Conservation (phyloP, 2,888 invertebrate genomes). For the Lysandra bellargus region DNA sequence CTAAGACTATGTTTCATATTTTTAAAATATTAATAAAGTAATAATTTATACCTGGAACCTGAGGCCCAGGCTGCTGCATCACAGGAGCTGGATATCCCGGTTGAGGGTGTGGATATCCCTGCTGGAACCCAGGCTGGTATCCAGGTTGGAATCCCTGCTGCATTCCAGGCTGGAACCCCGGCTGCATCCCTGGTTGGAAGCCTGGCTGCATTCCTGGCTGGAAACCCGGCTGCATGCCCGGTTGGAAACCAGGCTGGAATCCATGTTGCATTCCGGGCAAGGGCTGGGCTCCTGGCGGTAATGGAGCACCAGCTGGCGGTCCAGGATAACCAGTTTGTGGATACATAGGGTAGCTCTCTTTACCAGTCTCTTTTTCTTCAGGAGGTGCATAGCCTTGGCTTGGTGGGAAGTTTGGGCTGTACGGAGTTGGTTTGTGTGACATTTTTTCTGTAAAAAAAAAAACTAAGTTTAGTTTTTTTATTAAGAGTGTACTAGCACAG, state of each 20-base stretch:
- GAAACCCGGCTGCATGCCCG: slow-evolving; percentile 59
- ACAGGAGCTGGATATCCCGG: slow-evolving; percentile 52
- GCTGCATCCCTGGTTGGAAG: slow-evolving; percentile 52
- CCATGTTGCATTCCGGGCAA: slow-evolving; percentile 67
- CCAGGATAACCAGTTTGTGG: slow-evolving; percentile 63
- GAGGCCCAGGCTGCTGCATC: slow-evolving; percentile 60
- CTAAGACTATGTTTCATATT: no score
- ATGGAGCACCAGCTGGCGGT: slow-evolving; percentile 48
- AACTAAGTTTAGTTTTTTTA: slow-evolving; percentile 13
- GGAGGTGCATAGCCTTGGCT: slow-evolving; percentile 69
- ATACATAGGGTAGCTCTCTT: slow-evolving; percentile 58
- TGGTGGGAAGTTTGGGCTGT: slow-evolving; percentile 70
- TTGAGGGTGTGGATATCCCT: slow-evolving; percentile 53
- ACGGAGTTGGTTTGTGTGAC: slow-evolving; percentile 70
- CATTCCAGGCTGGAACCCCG: slow-evolving; percentile 50
- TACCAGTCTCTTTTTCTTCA: slow-evolving; percentile 53
- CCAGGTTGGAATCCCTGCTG: slow-evolving; percentile 49
- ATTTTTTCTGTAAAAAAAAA: slow-evolving; percentile 48
- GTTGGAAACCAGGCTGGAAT: slow-evolving; percentile 63
- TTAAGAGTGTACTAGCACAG: not conserved
- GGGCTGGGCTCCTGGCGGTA: slow-evolving; percentile 64
- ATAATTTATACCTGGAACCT: slow-evolving; percentile 52
- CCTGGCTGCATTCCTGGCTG: slow-evolving; percentile 52
- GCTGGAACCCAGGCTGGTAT: slow-evolving; percentile 46
- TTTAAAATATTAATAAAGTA: no score